Conservation (phyloP, 2,113 vertebrate genomes). For the Quiscalus mexicanus region DNA sequence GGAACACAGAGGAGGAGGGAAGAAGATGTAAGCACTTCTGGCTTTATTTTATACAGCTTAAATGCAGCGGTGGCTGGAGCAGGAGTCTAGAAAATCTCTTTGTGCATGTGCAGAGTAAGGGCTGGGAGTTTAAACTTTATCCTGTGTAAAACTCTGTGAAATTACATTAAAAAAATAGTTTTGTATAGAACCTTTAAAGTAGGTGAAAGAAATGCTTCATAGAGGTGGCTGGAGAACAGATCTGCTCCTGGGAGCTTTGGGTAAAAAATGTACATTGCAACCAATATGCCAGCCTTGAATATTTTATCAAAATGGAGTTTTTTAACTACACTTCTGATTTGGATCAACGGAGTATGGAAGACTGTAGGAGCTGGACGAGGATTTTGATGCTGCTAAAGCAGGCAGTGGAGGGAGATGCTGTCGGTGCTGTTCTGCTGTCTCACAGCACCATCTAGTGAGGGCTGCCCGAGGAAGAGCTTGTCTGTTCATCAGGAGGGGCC, state of each 20-base stretch:
- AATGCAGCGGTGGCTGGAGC: not conserved
- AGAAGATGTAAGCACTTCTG: not conserved
- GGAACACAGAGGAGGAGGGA: not conserved
- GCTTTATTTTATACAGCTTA: not conserved
- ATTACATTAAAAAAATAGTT: not conserved
- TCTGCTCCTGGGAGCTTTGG: not conserved
- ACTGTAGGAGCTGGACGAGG: accelerated
- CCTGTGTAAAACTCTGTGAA: not conserved
- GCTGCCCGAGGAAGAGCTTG: not conserved
- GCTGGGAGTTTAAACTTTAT: not conserved
- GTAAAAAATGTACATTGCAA: not conserved
- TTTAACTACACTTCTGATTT: not conserved
- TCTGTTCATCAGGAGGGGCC: no score
- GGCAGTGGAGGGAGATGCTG: accelerated
- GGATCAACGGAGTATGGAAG: not conserved
- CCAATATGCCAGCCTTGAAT: not conserved
- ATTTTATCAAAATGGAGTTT: not conserved
- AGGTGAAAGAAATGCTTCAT: not conserved
- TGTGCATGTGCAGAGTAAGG: not conserved
- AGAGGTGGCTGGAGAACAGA: not conserved
- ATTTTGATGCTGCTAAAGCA: accelerated
- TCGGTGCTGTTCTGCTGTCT: not conserved
- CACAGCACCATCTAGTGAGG: not conserved
- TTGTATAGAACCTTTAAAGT: not conserved
- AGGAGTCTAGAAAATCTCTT: not conserved